Conservation (phyloP, 2,888 invertebrate species). For the Blera fallax region DNA sequence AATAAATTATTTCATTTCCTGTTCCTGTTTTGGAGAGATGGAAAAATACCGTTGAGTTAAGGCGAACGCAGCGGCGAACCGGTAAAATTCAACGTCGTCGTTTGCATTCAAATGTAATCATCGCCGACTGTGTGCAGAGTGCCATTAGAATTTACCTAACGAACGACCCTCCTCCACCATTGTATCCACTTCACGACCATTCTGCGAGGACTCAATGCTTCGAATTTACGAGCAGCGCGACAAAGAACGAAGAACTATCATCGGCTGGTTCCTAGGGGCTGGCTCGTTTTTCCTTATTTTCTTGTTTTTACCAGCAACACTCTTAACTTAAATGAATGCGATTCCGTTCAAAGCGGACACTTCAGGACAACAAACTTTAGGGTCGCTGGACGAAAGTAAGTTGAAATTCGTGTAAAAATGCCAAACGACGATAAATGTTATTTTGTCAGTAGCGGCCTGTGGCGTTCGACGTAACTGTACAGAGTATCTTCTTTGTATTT, state of each 20-base stretch:
- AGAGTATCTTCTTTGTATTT: too few relatives aligned
- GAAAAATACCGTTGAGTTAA: background rate
- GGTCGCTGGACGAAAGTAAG: constrained; percentile 21
- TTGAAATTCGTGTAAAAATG: constrained; percentile 9
- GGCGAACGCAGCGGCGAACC: constrained; percentile 1
- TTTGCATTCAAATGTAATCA: constrained; percentile 44
- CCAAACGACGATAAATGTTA: background rate
- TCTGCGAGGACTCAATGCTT: background rate
- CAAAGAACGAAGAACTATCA: background rate
- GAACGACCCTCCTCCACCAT: constrained; percentile 1
- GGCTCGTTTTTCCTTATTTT: background rate
- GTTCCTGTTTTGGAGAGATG: constrained; percentile 27
- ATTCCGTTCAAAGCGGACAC: constrained; percentile 25
- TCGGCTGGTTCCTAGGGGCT: background rate
- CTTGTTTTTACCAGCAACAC: background rate
- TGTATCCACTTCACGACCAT: background rate
- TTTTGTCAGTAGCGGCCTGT: background rate
- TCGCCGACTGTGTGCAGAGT: constrained; percentile 23
- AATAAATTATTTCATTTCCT: constrained; percentile 63
- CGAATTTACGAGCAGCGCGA: constrained; percentile 9
- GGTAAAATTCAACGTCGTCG: background rate
- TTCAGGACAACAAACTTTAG: constrained; percentile 16
- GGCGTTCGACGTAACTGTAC: background rate
- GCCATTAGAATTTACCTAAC: constrained; percentile 39
- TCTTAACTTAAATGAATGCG: constrained; percentile 11